phyloP scores from a whole-genome alignment of 2,797 vertebrate genomes.

The Aeoliscus strigatus region DNA sequence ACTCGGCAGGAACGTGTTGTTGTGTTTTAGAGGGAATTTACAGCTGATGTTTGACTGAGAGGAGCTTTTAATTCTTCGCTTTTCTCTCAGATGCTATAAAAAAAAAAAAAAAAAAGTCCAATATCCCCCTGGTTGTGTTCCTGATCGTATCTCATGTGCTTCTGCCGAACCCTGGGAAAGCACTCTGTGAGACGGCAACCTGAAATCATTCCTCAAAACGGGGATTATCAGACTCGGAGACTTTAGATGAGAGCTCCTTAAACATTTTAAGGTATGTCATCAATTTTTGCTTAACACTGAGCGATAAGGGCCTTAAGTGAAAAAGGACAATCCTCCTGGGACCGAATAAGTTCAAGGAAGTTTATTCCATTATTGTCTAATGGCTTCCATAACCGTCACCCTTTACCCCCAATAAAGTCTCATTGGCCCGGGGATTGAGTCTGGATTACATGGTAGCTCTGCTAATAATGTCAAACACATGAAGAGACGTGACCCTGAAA shows the following conservation, averaged over 20 bases:
- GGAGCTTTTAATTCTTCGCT: slow-evolving; percentile 19
- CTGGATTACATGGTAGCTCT: slow-evolving; percentile 71
- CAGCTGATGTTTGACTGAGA: slow-evolving; percentile 23
- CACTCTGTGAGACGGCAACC: slow-evolving; percentile 22
- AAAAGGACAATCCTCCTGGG: slow-evolving; percentile 46
- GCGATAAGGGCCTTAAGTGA: slow-evolving; percentile 44
- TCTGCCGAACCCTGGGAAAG: slow-evolving; percentile 46
- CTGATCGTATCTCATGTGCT: slow-evolving; percentile 42
- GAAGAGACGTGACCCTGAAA: slow-evolving; percentile 62
- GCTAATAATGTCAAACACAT: slow-evolving; percentile 74
- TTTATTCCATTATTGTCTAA: slow-evolving; percentile 76
- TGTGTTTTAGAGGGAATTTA: slow-evolving; percentile 29
- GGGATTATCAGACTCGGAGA: slow-evolving; percentile 38
- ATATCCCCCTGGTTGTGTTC: slow-evolving; percentile 28
- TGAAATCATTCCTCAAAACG: slow-evolving; percentile 38
- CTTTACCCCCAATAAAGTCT: slow-evolving; percentile 72
- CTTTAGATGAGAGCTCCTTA: slow-evolving; percentile 40
- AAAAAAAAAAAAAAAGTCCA: slow-evolving; percentile 29
- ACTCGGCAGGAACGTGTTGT: slow-evolving; percentile 24
- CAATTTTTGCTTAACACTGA: slow-evolving; percentile 34
- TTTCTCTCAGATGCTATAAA: too few species aligned
- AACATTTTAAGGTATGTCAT: slow-evolving; percentile 40
- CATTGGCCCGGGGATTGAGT: slow-evolving; percentile 67
- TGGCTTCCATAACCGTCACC: slow-evolving; percentile 73
- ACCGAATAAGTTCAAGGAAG: slow-evolving; percentile 51